Percentiles rank a stretch among this genome's conserved stretches.
Conservation (phyloP, 2,113 vertebrate species). For the Mesoclemmys tuberculata region DNA sequence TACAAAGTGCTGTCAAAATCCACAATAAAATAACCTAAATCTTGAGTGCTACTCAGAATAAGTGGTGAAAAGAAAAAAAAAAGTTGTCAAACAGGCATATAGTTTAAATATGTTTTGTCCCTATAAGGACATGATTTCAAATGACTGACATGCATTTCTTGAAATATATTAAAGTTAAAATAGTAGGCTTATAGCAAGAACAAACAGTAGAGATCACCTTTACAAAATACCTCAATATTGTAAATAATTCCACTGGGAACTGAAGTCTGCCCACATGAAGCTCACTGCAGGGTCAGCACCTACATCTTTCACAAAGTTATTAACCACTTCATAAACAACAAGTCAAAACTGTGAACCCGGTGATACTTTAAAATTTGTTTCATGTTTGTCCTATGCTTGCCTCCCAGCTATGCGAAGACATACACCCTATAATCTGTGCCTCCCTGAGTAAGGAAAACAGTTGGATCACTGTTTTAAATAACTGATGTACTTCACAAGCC, state of each 20-base stretch:
- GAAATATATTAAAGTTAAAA: background rate
- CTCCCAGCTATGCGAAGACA: background rate
- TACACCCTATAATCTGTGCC: background rate
- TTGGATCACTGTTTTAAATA: background rate
- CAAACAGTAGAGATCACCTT: background rate
- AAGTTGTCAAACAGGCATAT: background rate
- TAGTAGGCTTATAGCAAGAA: background rate
- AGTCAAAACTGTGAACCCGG: background rate
- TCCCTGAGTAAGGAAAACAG: conserved; percentile 22
- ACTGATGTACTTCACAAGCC: background rate
- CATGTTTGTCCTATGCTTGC: background rate
- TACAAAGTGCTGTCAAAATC: background rate
- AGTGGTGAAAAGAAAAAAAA: no score
- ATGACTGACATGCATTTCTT: background rate
- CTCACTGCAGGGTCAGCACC: background rate
- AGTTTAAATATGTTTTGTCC: background rate
- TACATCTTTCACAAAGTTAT: background rate
- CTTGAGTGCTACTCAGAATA: background rate
- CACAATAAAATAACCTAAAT: background rate
- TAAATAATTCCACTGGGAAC: background rate
- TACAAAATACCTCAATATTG: background rate
- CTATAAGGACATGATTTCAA: background rate
- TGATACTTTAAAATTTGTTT: background rate
- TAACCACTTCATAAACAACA: background rate
- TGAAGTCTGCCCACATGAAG: background rate